A percentile compares a stretch with the other conserved stretches of the same genome.
These are phyloP conservation scores for Neodiprion pinetum DNA, from an alignment of 1,140 invertebrate genomes.

Conservation along the genomic window DNA sequence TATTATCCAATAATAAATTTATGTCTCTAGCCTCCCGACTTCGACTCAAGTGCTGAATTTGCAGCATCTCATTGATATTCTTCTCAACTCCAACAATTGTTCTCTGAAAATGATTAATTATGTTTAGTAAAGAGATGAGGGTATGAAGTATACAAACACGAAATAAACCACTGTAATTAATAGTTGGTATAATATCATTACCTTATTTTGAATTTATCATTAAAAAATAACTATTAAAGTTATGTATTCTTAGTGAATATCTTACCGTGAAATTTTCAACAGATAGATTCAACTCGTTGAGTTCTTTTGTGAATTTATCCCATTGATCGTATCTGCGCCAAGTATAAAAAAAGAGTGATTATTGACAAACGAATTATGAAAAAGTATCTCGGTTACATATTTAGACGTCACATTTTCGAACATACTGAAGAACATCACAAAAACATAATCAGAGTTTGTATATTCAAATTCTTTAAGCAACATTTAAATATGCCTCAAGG, in stretches of 20 bases:
- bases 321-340: conserved; percentile 82
- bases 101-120: conserved; percentile 63
- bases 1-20: conserved; percentile 83
- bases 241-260: conserved; percentile 19
- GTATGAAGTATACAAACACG: conserved; percentile 19
- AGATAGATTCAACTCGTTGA: conserved; percentile 85
- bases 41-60: conserved; percentile 80
- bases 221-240: too few relatives aligned
- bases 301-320: conserved; percentile 90
- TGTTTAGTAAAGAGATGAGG: conserved; percentile 18
- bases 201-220: background rate
- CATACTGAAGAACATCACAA: background rate
- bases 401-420: conserved; percentile 10
- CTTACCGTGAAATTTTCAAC: conserved; percentile 90
- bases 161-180: conserved; percentile 1
- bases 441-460: conserved; percentile 8
- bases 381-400: conserved; percentile 14
- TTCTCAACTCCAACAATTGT: conserved; percentile 79
- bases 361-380: conserved; percentile 29
- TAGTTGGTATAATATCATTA: background rate
- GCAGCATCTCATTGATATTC: conserved; percentile 86
- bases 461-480: background rate
- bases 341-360: too few relatives aligned
- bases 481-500: too few relatives aligned
- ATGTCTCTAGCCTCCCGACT: conserved; percentile 81